Conservation (phyloP, 2,888 invertebrate genomes). For the Drosophila niveifrons region DNA sequence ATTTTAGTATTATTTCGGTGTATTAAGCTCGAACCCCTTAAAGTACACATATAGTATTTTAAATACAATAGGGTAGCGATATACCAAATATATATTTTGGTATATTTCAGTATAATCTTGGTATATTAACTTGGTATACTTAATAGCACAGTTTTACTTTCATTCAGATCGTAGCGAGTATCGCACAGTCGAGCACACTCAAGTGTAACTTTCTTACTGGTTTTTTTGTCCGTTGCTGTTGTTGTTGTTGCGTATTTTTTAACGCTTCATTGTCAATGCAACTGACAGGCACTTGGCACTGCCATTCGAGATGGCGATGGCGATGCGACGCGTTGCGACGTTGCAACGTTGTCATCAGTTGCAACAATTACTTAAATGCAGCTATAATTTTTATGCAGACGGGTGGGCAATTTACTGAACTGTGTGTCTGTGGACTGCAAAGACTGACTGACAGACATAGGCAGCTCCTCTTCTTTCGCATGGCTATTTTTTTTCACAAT, state of each 20-base stretch:
- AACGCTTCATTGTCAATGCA: slow-evolving; percentile 70
- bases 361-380: slow-evolving; percentile 80
- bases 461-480: slow-evolving; percentile 36
- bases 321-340: slow-evolving; percentile 2
- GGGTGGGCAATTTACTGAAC: slow-evolving; percentile 53
- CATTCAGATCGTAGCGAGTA: too few species aligned
- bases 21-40: too few species aligned
- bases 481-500: slow-evolving; percentile 68
- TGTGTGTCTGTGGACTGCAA: background rate
- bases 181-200: too few species aligned
- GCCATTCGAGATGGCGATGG: slow-evolving; percentile 20
- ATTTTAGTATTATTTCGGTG: too few species aligned
- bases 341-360: slow-evolving; percentile 70
- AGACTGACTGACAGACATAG: slow-evolving; percentile 4
- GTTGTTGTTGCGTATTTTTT: slow-evolving; percentile 54
- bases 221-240: too few species aligned
- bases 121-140: too few species aligned
- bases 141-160: too few species aligned
- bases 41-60: too few species aligned
- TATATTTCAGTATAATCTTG: too few species aligned
- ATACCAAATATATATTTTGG: too few species aligned
- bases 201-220: too few species aligned
- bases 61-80: too few species aligned
- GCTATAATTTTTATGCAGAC: slow-evolving; percentile 77
- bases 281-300: slow-evolving; percentile 66